Percentiles rank a stretch among this genome's conserved stretches.
Evolutionary conservation across 2,797 vertebrate species (phyloP).

Genomic region (Steatocranus sp.): DNA sequence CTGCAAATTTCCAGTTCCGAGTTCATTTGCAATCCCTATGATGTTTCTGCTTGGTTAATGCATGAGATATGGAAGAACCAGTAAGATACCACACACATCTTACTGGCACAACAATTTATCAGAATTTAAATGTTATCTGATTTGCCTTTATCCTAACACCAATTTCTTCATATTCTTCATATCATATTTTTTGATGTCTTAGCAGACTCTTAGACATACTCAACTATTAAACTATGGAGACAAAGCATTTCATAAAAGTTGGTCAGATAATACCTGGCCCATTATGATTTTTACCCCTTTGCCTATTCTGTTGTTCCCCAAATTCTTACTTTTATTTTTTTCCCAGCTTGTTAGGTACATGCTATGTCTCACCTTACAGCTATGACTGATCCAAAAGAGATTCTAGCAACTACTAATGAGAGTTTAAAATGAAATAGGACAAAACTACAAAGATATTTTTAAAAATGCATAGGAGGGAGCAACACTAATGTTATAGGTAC

Average conservation of each 20-base stretch:
- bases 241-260: not conserved
- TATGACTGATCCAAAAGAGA: not conserved
- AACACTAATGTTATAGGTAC: not conserved
- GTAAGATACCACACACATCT: not conserved
- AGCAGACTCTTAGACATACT: not conserved
- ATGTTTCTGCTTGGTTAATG: not conserved
- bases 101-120: not conserved
- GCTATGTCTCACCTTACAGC: not conserved
- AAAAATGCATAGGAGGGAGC: not conserved
- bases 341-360: not conserved
- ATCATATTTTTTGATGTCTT: not conserved
- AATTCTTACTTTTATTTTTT: not conserved
- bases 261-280: not conserved
- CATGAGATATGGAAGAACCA: not conserved
- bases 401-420: not conserved
- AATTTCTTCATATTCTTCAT: not conserved
- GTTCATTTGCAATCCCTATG: not conserved
- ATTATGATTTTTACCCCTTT: not conserved
- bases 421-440: not conserved
- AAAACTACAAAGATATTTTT: not conserved
- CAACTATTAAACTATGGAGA: not conserved
- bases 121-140: not conserved
- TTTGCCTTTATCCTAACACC: not conserved
- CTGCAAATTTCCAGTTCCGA: not conserved
- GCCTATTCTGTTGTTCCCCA: not conserved